These are phyloP conservation scores for Listronotus oregonensis DNA, from an alignment of 1,140 invertebrate genomes.

Conservation along the genomic window DNA sequence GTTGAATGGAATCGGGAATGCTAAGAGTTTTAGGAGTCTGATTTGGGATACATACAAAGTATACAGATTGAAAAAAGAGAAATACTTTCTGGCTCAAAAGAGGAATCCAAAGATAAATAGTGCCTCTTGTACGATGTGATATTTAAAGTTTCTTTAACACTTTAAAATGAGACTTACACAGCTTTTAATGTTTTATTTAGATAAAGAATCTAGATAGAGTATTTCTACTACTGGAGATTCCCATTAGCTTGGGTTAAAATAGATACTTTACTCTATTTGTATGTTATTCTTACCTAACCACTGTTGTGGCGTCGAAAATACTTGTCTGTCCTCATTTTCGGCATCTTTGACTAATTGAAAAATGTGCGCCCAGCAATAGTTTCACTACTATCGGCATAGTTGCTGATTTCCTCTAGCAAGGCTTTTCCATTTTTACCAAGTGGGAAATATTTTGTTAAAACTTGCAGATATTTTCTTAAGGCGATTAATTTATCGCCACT, in stretches of 20 bases:
- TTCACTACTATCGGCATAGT: slow-evolving; percentile 54
- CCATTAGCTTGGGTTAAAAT: neutral
- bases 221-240: neutral
- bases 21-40: no score
- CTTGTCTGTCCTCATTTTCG: slow-evolving; percentile 59
- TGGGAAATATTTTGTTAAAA: slow-evolving; percentile 77
- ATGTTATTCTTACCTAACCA: slow-evolving; percentile 64
- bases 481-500: slow-evolving; percentile 71
- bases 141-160: no score
- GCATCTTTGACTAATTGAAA: slow-evolving; percentile 59
- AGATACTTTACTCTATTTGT: neutral
- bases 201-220: no score
- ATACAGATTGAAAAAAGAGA: no score
- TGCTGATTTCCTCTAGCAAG: slow-evolving; percentile 64
- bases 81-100: no score
- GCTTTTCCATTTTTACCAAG: slow-evolving; percentile 66
- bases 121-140: no score
- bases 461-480: slow-evolving; percentile 72
- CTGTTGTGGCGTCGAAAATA: slow-evolving; percentile 64
- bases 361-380: slow-evolving; percentile 65
- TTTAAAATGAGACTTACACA: no score
- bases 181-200: no score
- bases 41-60: no score
- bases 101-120: no score
- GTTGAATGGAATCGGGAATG: no score